Evolutionary conservation across 2,113 vertebrate genomes (phyloP).

Genomic region (Nipponia nippon): DNA sequence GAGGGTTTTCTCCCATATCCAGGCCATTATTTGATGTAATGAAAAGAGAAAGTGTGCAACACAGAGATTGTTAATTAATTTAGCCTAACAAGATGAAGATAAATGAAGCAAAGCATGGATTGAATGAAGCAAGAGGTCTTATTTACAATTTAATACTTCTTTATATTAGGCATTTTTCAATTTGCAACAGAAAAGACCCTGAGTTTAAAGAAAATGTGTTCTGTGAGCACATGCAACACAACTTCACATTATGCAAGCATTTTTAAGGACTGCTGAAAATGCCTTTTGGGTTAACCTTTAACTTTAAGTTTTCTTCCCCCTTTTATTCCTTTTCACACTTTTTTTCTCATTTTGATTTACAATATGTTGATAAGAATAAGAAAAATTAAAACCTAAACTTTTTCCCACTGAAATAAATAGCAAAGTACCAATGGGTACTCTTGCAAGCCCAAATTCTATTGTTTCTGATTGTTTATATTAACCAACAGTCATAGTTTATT

Average conservation of each 20-base stretch:
- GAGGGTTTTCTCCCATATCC: slow-evolving; percentile 78
- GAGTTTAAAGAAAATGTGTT: slow-evolving; percentile 49
- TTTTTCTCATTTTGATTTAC: neutral
- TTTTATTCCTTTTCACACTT: neutral
- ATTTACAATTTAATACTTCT: slow-evolving; percentile 84
- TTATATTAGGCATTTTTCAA: slow-evolving; percentile 67
- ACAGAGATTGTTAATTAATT: slow-evolving; percentile 99
- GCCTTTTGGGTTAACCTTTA: slow-evolving; percentile 63
- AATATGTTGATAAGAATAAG: neutral
- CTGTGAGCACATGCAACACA: neutral
- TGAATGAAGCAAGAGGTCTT: slow-evolving; percentile 88
- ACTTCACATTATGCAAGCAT: slow-evolving; percentile 28
- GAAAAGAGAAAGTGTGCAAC: slow-evolving; percentile 98
- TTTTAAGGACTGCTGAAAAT: slow-evolving; percentile 58
- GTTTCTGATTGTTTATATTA: neutral
- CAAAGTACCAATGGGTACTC: neutral
- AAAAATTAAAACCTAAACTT: neutral
- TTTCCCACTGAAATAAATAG: neutral
- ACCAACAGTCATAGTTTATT: neutral
- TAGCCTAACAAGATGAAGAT: slow-evolving; percentile 99
- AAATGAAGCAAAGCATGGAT: slow-evolving; percentile 92
- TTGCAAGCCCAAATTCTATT: neutral
- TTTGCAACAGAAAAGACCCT: slow-evolving; percentile 48
- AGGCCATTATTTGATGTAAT: slow-evolving; percentile 97
- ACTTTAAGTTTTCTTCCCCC: neutral